A percentile compares a stretch with the other conserved stretches of the same genome.
These are phyloP conservation scores for Siphamia tubifer DNA, from an alignment of 2,113 vertebrate species.

Conservation along the genomic window DNA sequence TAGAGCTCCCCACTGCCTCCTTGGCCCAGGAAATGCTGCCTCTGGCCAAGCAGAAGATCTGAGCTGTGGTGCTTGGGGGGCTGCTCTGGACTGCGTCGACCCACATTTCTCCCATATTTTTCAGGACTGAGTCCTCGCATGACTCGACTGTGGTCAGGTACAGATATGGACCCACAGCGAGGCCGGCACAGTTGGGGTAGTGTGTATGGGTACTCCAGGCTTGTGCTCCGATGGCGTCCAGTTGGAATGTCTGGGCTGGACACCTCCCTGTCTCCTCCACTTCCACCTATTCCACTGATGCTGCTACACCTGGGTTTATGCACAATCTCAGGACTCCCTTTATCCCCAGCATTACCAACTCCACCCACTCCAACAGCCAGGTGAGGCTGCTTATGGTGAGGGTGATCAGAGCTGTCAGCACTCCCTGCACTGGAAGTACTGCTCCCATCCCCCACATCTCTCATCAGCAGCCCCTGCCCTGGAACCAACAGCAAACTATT, in stretches of 20 bases:
- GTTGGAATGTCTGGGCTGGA: constrained; percentile 84
- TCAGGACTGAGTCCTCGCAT: constrained; percentile 89
- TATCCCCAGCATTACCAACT: constrained; percentile 61
- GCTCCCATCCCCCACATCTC: constrained; percentile 94
- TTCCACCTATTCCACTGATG: constrained; percentile 64
- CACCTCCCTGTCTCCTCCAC: constrained; percentile 67
- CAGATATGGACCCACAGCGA: constrained; percentile 81
- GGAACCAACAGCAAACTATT: constrained; percentile 86
- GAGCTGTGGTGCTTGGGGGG: constrained; percentile 81
- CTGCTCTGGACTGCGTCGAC: constrained; percentile 83
- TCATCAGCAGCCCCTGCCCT: constrained; percentile 79
- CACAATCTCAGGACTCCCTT: constrained; percentile 86
- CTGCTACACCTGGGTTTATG: constrained; percentile 84
- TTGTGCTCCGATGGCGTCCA: constrained; percentile 85
- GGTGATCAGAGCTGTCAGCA: constrained; percentile 92
- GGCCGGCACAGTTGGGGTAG: constrained; percentile 77
- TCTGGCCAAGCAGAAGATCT: constrained; percentile 71
- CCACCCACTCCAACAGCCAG: constrained; percentile 75
- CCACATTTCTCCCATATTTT: constrained; percentile 72
- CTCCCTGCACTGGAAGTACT: constrained; percentile 95
- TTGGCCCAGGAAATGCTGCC: constrained; percentile 78
- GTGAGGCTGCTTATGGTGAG: constrained; percentile 86
- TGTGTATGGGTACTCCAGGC: constrained; percentile 88
- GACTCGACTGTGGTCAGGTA: constrained; percentile 84
- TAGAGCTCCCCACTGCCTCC: constrained; percentile 89